These are phyloP conservation scores for Seira ritae DNA, from an alignment of 2,888 invertebrate species.

Conservation along the genomic window DNA sequence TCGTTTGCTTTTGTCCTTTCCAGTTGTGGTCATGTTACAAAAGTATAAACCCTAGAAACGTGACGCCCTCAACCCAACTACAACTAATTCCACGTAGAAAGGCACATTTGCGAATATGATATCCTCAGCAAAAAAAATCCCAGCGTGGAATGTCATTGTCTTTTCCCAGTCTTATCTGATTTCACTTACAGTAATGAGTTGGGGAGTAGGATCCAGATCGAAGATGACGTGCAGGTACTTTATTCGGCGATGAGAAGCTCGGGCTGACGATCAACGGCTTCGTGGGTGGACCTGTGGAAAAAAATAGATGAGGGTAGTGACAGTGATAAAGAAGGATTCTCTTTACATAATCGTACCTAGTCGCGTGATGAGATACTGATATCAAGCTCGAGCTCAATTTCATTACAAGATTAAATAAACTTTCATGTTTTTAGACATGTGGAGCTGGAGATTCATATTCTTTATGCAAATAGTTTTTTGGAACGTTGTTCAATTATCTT, in stretches of 20 bases:
- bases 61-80: too few species aligned
- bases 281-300: conserved; percentile 46
- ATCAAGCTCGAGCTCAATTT: too few species aligned
- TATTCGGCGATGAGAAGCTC: conserved; percentile 62
- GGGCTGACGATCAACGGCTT: conserved; percentile 60
- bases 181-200: conserved; percentile 64
- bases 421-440: not conserved
- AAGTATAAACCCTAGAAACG: too few species aligned
- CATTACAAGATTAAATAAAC: conserved; percentile 16
- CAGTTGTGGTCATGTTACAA: too few species aligned
- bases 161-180: not conserved
- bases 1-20: too few species aligned
- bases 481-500: conserved; percentile 6
- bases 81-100: too few species aligned
- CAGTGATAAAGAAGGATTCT: not conserved
- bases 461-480: not conserved
- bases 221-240: conserved; percentile 65
- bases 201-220: conserved; percentile 63
- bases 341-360: not conserved
- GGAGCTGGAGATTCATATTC: not conserved
- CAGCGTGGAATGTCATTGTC: conserved; percentile 10
- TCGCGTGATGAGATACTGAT: too few species aligned
- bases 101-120: not conserved
- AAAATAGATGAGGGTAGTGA: not conserved
- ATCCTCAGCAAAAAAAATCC: not conserved